Percentiles rank a stretch among this genome's conserved stretches.
phyloP scores from a whole-genome alignment of 2,888 invertebrate genomes.

The Mesorhabditis belari region DNA sequence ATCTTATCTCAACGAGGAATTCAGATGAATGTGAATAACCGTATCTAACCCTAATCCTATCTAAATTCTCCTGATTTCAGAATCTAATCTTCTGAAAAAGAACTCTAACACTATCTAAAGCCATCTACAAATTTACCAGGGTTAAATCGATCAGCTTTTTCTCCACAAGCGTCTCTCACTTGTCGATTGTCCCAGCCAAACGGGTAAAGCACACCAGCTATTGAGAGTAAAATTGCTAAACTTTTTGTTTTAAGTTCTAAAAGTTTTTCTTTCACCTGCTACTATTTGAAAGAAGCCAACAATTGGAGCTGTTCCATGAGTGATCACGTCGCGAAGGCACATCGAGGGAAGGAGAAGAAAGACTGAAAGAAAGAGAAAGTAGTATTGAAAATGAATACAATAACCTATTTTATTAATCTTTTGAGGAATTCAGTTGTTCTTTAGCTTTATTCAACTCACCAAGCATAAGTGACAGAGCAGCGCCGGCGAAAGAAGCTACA shows the following conservation, averaged over 20 bases:
- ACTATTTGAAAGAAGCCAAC: slow-evolving; percentile 35
- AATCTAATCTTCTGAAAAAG: no score
- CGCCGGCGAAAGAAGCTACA: slow-evolving; percentile 63
- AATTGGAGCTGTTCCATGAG: slow-evolving; percentile 18
- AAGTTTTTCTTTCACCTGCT: slow-evolving; percentile 17
- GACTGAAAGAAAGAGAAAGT: background rate
- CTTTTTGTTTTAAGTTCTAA: background rate
- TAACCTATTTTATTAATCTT: no score
- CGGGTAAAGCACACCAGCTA: slow-evolving; percentile 63
- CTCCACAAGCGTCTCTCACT: slow-evolving; percentile 64
- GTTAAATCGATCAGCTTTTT: slow-evolving; percentile 61
- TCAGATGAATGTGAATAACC: no score
- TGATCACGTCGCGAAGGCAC: slow-evolving; percentile 29
- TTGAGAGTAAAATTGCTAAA: slow-evolving; percentile 56
- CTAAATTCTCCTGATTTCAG: no score
- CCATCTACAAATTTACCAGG: slow-evolving; percentile 53
- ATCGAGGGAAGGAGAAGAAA: slow-evolving; percentile 31
- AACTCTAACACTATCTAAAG: background rate
- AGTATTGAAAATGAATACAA: no score
- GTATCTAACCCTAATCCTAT: no score
- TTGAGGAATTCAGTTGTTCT: background rate
- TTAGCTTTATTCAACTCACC: background rate
- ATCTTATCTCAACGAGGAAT: no score
- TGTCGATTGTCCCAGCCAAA: slow-evolving; percentile 66
- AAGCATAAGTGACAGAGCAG: background rate